Evolutionary conservation across 2,888 invertebrate species (phyloP).

Genomic region (Cosmia pyralina): DNA sequence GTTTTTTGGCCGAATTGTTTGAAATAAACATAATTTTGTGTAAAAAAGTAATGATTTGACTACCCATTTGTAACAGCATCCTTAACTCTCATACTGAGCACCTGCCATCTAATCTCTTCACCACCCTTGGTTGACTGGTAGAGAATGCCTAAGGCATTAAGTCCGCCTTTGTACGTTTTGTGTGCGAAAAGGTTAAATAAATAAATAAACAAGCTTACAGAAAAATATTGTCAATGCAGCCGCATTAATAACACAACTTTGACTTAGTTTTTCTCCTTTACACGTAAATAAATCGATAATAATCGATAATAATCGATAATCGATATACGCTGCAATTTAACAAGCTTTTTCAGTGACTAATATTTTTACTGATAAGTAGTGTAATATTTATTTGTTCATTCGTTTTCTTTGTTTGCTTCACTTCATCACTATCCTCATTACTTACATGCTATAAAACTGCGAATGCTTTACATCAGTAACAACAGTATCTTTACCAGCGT

Average conservation of each 20-base stretch:
- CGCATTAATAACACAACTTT: background rate
- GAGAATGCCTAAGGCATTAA: too few species aligned
- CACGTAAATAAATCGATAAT: background rate
- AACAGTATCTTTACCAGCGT: background rate
- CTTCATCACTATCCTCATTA: background rate
- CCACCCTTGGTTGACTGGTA: too few species aligned
- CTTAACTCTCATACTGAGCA: too few species aligned
- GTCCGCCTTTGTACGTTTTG: too few species aligned
- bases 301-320: too few species aligned
- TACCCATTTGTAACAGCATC: too few species aligned
- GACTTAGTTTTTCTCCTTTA: background rate
- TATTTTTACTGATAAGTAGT: conserved; percentile 28
- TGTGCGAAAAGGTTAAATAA: too few species aligned
- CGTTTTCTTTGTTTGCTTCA: conserved; percentile 23
- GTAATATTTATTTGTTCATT: conserved; percentile 31
- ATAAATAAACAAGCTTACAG: too few species aligned
- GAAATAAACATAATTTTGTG: too few species aligned
- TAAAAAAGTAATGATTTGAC: too few species aligned
- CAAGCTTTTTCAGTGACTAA: conserved; percentile 21
- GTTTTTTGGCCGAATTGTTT: too few species aligned
- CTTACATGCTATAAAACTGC: conserved; percentile 6
- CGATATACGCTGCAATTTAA: conserved; percentile 1
- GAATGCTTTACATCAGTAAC: conserved; percentile 18
- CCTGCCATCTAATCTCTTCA: too few species aligned
- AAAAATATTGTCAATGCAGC: background rate